Percentiles rank a stretch among this genome's conserved stretches.
These are phyloP conservation scores for Chelmon rostratus DNA, from an alignment of 2,797 vertebrate genomes.

Conservation along the genomic window DNA sequence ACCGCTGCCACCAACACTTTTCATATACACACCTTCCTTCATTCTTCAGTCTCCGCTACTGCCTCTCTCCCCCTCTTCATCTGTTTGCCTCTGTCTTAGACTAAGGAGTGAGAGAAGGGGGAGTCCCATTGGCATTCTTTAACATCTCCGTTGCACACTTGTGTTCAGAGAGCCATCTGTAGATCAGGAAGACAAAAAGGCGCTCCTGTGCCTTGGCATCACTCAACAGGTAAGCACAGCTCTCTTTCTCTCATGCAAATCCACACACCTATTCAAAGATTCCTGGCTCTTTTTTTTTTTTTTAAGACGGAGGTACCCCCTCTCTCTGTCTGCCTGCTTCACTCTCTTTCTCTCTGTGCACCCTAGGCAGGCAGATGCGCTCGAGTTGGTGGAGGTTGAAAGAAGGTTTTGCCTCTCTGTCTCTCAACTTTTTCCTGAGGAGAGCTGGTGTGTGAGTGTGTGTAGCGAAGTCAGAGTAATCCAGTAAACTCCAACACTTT, in stretches of 20 bases:
- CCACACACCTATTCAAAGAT: conserved; percentile 77
- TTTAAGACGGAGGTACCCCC: conserved; percentile 20
- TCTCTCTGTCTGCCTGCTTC: conserved; percentile 59
- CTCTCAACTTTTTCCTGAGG: conserved; percentile 70
- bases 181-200: conserved; percentile 82
- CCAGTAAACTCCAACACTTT: conserved; percentile 63
- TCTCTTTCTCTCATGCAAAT: conserved; percentile 79
- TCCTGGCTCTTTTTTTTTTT: conserved; percentile 30
- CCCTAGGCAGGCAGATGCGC: conserved; percentile 75
- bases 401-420: conserved; percentile 70
- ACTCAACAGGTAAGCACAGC: conserved; percentile 83
- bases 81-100: conserved; percentile 64
- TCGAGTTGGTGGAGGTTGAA: conserved; percentile 76
- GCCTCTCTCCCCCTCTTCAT: conserved; percentile 59
- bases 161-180: conserved; percentile 81
- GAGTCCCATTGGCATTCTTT: conserved; percentile 81
- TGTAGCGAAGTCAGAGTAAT: conserved; percentile 60
- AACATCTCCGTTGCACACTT: conserved; percentile 75
- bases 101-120: conserved; percentile 74
- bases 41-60: conserved; percentile 46
- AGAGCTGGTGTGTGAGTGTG: conserved; percentile 51
- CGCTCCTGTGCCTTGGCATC: conserved; percentile 71
- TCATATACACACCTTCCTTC: conserved; percentile 37
- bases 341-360: conserved; percentile 56
- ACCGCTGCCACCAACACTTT: conserved; percentile 34